Evolutionary conservation across 2,797 vertebrate species (phyloP).

Genomic region (Cyprinella venusta): DNA sequence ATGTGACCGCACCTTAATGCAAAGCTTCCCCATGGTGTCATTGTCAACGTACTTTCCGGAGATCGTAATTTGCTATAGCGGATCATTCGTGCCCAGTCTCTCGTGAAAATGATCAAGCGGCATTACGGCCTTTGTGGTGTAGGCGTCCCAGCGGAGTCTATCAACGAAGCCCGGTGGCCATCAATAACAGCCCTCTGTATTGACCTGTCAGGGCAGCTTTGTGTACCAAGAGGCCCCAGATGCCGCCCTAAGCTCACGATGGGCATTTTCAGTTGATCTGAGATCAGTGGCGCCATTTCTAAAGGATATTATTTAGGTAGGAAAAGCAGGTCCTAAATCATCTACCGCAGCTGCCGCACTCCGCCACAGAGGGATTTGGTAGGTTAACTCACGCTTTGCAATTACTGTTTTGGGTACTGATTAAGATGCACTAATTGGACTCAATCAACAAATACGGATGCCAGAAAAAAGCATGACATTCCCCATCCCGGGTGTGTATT

Average conservation of each 20-base stretch:
- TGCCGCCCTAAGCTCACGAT: conserved; percentile 9
- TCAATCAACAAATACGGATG: conserved; percentile 22
- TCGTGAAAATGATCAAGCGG: conserved; percentile 26
- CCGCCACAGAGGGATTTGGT: background rate
- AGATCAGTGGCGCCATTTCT: conserved; percentile 9
- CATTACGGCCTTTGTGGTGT: conserved; percentile 24
- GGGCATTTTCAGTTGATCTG: conserved; percentile 24
- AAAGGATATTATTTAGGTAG: conserved; percentile 16
- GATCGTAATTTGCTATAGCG: background rate
- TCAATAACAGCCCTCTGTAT: conserved; percentile 65
- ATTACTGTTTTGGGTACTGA: background rate
- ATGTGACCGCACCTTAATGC: background rate
- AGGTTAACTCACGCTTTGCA: background rate
- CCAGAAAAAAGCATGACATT: background rate
- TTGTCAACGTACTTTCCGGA: background rate
- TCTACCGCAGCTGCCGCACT: conserved; percentile 13
- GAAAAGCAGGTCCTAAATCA: conserved; percentile 24
- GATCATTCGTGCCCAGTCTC: conserved; percentile 10
- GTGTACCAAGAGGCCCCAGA: conserved; percentile 63
- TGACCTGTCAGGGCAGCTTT: conserved; percentile 69
- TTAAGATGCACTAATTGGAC: conserved; percentile 54
- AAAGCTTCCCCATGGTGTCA: background rate
- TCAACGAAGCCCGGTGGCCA: conserved; percentile 42
- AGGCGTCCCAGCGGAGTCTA: conserved; percentile 40
- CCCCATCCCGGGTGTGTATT: background rate